phyloP scores from a whole-genome alignment of 53 echinoderm and acorn worm genomes.

The Actinopyga echinites region DNA sequence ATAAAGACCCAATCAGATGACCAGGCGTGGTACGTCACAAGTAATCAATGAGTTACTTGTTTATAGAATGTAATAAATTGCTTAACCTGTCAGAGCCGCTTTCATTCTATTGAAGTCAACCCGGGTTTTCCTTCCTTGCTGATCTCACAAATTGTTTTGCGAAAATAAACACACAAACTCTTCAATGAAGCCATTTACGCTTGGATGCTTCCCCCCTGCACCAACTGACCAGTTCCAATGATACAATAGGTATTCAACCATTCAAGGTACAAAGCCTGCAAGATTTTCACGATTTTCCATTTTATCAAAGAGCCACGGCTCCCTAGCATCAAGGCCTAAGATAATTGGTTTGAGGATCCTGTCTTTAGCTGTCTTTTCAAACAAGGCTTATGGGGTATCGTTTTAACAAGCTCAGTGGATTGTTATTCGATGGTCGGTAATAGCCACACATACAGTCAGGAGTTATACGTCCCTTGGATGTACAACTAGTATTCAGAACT shows the following conservation, averaged over 20 bases:
- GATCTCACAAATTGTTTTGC: neutral
- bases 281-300: no score
- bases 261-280: no score
- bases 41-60: slow-evolving; percentile 14
- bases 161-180: neutral
- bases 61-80: slow-evolving; percentile 21
- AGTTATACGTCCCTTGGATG: no score
- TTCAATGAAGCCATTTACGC: neutral
- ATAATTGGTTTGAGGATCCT: slow-evolving; percentile 27
- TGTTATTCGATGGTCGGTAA: neutral
- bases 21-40: neutral
- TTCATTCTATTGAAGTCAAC: neutral
- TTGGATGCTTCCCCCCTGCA: neutral
- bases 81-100: slow-evolving; percentile 13
- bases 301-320: no score
- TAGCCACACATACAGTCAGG: no score
- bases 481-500: no score
- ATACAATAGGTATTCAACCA: no score
- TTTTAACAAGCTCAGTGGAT: slow-evolving; percentile 21
- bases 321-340: neutral
- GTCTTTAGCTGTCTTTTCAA: neutral
- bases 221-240: no score
- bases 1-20: no score
- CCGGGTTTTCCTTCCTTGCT: neutral
- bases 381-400: slow-evolving; percentile 16